Percentiles rank a stretch among this genome's conserved stretches.
Evolutionary conservation across 2,113 vertebrate species (phyloP).

Genomic region (Morone saxatilis): DNA sequence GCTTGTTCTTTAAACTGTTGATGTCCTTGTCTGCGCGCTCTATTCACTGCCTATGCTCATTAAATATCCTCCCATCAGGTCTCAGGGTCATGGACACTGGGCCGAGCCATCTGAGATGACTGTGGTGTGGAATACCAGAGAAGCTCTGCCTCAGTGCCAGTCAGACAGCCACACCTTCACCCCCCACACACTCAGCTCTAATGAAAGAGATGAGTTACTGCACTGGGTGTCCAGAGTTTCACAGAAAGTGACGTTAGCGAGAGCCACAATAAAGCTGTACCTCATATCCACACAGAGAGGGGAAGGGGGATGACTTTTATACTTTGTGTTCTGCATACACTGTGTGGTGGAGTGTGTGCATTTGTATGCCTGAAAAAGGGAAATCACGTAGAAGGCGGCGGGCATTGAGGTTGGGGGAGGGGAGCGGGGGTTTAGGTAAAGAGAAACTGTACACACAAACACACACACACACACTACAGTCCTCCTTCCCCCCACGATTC

Average conservation of each 20-base stretch:
- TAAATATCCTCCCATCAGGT: conserved; percentile 54
- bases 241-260: conserved; percentile 48
- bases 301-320: conserved; percentile 2
- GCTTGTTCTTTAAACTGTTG: conserved; percentile 27
- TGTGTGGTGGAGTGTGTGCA: conserved; percentile 10
- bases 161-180: conserved; percentile 17
- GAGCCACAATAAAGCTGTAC: conserved; percentile 43
- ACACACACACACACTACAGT: conserved; percentile 12
- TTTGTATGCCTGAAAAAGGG: conserved; percentile 21
- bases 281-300: conserved; percentile 18
- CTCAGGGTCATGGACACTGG: conserved; percentile 32
- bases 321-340: conserved; percentile 4
- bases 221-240: conserved; percentile 48
- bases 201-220: conserved; percentile 74
- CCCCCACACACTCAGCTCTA: conserved; percentile 49
- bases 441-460: conserved; percentile 6
- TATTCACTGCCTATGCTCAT: conserved; percentile 29
- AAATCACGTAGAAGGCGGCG: background rate
- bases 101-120: conserved; percentile 22
- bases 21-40: conserved; percentile 43
- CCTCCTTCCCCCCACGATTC: conserved; percentile 52
- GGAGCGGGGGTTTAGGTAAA: background rate
- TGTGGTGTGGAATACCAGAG: conserved; percentile 51
- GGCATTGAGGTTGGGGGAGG: background rate
- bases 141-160: conserved; percentile 12